A percentile compares a stretch with the other conserved stretches of the same genome.
These are phyloP conservation scores for Rhagologus leucostigma DNA, from an alignment of 2,113 vertebrate genomes.

Conservation along the genomic window DNA sequence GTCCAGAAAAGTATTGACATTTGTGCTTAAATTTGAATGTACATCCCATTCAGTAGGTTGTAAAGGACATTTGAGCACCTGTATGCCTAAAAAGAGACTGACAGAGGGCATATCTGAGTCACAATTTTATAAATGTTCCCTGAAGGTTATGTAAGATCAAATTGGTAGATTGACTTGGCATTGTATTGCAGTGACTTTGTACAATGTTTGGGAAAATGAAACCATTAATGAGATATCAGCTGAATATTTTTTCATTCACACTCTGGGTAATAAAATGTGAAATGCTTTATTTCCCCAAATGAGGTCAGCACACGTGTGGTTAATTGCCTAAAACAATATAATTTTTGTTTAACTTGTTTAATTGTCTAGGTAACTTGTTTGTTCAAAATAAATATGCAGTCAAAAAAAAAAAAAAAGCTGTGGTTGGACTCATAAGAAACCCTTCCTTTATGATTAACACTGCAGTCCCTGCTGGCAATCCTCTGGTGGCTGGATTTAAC, in stretches of 20 bases:
- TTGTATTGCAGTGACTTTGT: conserved; percentile 43
- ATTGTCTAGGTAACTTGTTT: conserved; percentile 14
- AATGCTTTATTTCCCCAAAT: conserved; percentile 43
- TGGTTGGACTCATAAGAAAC: background rate
- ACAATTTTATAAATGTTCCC: conserved; percentile 52
- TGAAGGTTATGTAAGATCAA: conserved; percentile 56
- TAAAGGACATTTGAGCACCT: conserved; percentile 43
- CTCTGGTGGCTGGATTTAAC: background rate
- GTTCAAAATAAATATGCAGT: conserved; percentile 3
- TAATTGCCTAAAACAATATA: conserved; percentile 25
- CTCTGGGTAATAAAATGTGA: conserved; percentile 20
- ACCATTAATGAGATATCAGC: conserved; percentile 39
- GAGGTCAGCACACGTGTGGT: background rate
- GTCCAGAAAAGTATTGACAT: conserved; percentile 55
- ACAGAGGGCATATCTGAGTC: conserved; percentile 36
- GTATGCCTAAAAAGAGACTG: conserved; percentile 37
- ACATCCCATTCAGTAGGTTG: conserved; percentile 5
- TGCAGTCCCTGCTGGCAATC: background rate
- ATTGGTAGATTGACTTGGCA: conserved; percentile 23
- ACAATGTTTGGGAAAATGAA: conserved; percentile 51
- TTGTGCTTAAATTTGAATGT: conserved; percentile 44
- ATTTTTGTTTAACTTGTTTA: conserved; percentile 51
- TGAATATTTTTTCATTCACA: conserved; percentile 43
- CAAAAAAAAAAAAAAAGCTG: background rate
- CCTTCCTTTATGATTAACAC: background rate